Percentiles rank a stretch among this genome's conserved stretches.
Evolutionary conservation across 2,797 vertebrate species (phyloP).

Genomic region (Pelochelys cantorii): DNA sequence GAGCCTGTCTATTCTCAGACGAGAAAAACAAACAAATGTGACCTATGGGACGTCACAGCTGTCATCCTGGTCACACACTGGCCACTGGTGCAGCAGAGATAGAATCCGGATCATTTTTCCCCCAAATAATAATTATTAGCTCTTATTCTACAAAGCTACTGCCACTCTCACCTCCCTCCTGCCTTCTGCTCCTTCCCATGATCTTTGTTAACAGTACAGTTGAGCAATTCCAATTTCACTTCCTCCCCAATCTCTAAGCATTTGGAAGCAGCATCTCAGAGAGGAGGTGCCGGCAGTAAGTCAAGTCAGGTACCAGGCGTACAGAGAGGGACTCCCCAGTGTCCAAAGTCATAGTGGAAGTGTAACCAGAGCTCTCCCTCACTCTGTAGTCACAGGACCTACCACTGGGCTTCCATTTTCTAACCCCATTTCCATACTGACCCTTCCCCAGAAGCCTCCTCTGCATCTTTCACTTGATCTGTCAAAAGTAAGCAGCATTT

Average conservation of each 20-base stretch:
- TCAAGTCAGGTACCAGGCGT: neutral
- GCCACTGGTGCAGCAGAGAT: conserved; percentile 20
- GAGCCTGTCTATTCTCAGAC: neutral
- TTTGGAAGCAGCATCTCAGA: neutral
- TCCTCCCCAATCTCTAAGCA: neutral
- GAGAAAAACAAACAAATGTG: rapidly evolving
- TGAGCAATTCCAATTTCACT: neutral
- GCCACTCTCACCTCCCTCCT: no score
- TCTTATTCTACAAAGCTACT: neutral
- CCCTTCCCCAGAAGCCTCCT: neutral
- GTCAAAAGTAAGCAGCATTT: neutral
- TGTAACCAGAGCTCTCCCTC: neutral
- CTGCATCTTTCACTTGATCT: neutral
- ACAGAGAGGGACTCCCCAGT: neutral
- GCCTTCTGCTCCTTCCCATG: neutral
- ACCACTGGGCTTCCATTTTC: neutral
- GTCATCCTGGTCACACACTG: neutral
- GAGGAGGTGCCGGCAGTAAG: neutral
- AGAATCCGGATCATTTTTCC: conserved; percentile 13
- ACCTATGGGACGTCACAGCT: neutral
- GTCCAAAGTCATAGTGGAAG: neutral
- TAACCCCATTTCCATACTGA: neutral
- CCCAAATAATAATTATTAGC: neutral
- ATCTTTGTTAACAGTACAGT: neutral
- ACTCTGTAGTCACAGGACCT: neutral